phyloP scores from a whole-genome alignment of 2,113 vertebrate genomes.

The Tyrannus savana region DNA sequence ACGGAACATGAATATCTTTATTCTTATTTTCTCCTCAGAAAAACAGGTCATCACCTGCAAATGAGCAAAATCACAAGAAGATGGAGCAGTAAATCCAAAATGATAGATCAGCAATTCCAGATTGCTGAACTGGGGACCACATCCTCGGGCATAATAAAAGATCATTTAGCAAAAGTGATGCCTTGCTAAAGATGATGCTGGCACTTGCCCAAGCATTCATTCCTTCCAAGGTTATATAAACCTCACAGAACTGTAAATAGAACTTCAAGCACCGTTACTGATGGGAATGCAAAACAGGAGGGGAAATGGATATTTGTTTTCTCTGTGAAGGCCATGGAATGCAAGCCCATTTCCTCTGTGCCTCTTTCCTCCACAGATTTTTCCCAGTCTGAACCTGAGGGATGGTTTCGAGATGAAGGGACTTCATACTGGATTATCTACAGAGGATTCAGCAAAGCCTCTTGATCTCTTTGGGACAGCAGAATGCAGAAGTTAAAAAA shows the following conservation, averaged over 20 bases:
- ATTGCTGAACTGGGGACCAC: constrained; percentile 11
- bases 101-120: constrained; percentile 22
- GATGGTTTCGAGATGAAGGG: constrained; percentile 46
- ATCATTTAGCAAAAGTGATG: constrained; percentile 50
- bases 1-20: background rate
- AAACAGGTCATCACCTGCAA: background rate
- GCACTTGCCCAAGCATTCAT: constrained; percentile 35
- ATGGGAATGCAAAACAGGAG: constrained; percentile 60
- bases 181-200: constrained; percentile 38
- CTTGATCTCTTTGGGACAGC: constrained; percentile 32
- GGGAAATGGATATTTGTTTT: constrained; percentile 72
- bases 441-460: constrained; percentile 54
- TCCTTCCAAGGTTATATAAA: constrained; percentile 65
- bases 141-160: constrained; percentile 45
- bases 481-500: constrained; percentile 18
- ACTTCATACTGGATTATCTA: constrained; percentile 53
- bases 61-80: background rate
- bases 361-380: background rate
- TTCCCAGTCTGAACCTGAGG: constrained; percentile 38
- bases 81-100: constrained; percentile 17
- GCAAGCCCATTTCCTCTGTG: constrained; percentile 68
- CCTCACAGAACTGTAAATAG: constrained; percentile 57
- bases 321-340: constrained; percentile 66
- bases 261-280: constrained; percentile 38
- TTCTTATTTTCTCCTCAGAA: background rate